Evolutionary conservation across 2,113 vertebrate species (phyloP), one percentile per base, ranked within the genome.

Genomic region (Pandion haliaetus): DNA sequence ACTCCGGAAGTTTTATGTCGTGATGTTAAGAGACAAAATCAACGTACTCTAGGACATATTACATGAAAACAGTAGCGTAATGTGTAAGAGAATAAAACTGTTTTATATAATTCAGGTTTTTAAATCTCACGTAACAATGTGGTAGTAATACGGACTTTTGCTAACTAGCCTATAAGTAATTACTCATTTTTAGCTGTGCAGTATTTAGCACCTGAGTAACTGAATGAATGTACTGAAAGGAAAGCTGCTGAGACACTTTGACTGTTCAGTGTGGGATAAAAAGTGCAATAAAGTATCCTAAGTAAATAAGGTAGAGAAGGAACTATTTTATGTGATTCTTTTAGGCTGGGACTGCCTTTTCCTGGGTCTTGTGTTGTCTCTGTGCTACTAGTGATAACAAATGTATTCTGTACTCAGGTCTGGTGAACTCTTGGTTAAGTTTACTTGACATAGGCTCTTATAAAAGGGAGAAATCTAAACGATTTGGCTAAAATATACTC

Each of bases 41-140:
- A 6, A 1, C 1, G 0, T 17, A 4, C 5, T 28, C 3, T 6
- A 45, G 28, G 7, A 66, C 24, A 16, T 26, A 18, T 0, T 9
- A 3, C 8, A 0, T 15, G 42, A 18, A 38, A 5, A 5, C 31
- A 19, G 32, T 15, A 29, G 38, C 18, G 61, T 31, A 14, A 26
- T 6, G 5, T 50, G 25, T 12, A 20, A 55, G 24, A 29, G 11
- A 42, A 20, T 67, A 70, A 81, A 78, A 24, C 21, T 71, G 4
- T 0, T 49, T 25, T 20, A 14, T 9, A 1, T 47, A 8, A 20
- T 26, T 49, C 36, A 4, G 38, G 5, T 31, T 78, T 78, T 78
- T 81, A 49, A 78, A 52, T 44, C 20, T 54, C 9, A 2, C 6
- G 1, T 42, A 36, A 15, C 17, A 10, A 2, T 5, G 40, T 28